Evolutionary conservation across 2,888 invertebrate genomes (phyloP), one percentile per base, ranked within the genome.

Genomic region (Phyllotreta striolata): DNA sequence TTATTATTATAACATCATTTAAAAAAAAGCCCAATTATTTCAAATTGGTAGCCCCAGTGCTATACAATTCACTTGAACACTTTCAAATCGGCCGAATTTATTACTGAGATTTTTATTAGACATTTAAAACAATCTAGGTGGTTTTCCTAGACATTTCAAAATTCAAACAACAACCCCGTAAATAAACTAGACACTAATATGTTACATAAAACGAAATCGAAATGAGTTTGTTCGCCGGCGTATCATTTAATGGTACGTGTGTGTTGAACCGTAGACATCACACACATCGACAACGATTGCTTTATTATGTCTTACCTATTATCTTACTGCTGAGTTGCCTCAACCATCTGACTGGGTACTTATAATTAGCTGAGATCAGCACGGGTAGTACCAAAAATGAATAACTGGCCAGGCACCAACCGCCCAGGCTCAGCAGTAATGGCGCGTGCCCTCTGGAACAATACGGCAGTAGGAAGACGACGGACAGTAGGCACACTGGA

Each of bases 351-450:
- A 88, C 86, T 1, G 89, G 89, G 74, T 89, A 89, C 75, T 84
- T 85, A 80, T 89, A 89, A 81, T 90, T 89, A 60, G 88, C 89
- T 0, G 89, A 88, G 62, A 89, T 86, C 56, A 90, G 83, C 41
- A 90, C 84, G 0, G 90, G 89, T 10, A 89, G 80, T 47, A 90
- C 88, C 12, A 90, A 80, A 73, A 87, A 88, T 1, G 89, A 88
- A 78, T 90, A 89, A 1, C 87, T 85, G 0, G 87, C 86, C 79
- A 87, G 83, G 74, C 87, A 83, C 63, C 81, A 81, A 40, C 84
- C 81, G 47, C 83, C 83, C 6, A 85, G 77, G 41, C 89, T 89
- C 49, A 90, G 84, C 65, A 90, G 79, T 46, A 89, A 77, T 1
- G 89, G 88, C 1, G 85, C 84, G 62, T 81, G 81, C 8, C 84